Conservation (phyloP, 2,797 vertebrate species). For the Sebastes melanostomus region DNA sequence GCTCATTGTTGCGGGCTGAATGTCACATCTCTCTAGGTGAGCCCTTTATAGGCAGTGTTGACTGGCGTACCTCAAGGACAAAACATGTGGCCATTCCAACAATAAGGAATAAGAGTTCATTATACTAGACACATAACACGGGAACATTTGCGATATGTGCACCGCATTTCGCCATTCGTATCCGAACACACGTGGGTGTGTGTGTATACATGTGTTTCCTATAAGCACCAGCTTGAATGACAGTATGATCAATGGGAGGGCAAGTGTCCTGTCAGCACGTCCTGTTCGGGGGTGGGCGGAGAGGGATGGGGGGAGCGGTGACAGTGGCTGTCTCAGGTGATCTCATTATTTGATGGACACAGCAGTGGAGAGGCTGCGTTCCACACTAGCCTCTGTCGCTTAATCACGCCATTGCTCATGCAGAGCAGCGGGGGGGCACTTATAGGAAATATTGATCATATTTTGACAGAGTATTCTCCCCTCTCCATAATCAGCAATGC, state of each 20-base stretch:
- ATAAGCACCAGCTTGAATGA: constrained; percentile 58
- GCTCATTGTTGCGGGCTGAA: constrained; percentile 63
- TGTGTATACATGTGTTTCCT: constrained; percentile 25
- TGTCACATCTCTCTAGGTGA: constrained; percentile 68
- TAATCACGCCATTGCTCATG: constrained; percentile 75
- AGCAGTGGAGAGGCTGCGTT: constrained; percentile 60
- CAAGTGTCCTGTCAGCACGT: constrained; percentile 77
- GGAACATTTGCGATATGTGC: background rate
- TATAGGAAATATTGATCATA: constrained; percentile 79
- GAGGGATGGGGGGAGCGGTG: background rate
- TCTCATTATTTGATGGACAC: constrained; percentile 81
- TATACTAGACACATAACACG: background rate
- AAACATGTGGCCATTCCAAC: constrained; percentile 44
- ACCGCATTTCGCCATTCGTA: background rate
- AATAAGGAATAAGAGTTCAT: constrained; percentile 23
- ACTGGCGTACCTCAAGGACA: constrained; percentile 59
- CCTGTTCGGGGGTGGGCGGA: constrained; percentile 31
- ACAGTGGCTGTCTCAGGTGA: constrained; percentile 72
- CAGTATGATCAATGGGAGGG: constrained; percentile 73
- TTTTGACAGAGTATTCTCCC: constrained; percentile 77
- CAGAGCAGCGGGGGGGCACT: constrained; percentile 58
- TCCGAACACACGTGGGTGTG: background rate
- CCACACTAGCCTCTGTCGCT: constrained; percentile 52
- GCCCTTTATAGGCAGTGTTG: constrained; percentile 49
- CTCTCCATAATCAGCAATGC: constrained; percentile 71